phyloP scores from a whole-genome alignment of 2,113 vertebrate species.

The Ptyas mucosa region DNA sequence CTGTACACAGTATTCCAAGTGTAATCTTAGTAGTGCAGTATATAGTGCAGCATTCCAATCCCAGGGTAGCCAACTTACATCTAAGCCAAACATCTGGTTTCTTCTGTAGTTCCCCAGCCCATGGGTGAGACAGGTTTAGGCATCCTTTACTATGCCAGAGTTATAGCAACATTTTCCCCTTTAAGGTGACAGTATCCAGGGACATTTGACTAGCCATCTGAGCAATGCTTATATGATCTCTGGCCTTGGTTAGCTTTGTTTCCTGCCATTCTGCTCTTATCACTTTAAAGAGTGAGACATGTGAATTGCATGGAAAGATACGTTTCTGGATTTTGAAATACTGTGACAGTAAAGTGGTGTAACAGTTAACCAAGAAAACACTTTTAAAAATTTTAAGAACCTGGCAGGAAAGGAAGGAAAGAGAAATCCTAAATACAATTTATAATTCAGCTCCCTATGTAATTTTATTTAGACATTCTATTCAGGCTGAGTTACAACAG shows the following conservation, averaged over 20 bases:
- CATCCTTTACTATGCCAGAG: not conserved
- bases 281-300: not conserved
- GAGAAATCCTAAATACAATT: not conserved
- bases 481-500: not conserved
- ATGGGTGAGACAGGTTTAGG: not conserved
- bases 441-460: not conserved
- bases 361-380: not conserved
- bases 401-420: not conserved
- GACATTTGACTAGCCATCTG: not conserved
- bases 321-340: not conserved
- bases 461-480: not conserved
- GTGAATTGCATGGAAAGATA: not conserved
- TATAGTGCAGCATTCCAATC: not conserved
- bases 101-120: not conserved
- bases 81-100: not conserved
- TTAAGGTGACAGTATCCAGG: not conserved
- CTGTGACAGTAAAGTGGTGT: not conserved
- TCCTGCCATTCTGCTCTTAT: not conserved
- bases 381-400: not conserved
- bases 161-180: not conserved
- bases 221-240: not conserved
- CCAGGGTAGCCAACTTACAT: not conserved
- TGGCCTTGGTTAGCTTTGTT: not conserved
- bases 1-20: not conserved
- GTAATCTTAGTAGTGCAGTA: not conserved